Evolutionary conservation across 2,888 invertebrate genomes (phyloP).

Genomic region (Melanostoma mellinum): DNA sequence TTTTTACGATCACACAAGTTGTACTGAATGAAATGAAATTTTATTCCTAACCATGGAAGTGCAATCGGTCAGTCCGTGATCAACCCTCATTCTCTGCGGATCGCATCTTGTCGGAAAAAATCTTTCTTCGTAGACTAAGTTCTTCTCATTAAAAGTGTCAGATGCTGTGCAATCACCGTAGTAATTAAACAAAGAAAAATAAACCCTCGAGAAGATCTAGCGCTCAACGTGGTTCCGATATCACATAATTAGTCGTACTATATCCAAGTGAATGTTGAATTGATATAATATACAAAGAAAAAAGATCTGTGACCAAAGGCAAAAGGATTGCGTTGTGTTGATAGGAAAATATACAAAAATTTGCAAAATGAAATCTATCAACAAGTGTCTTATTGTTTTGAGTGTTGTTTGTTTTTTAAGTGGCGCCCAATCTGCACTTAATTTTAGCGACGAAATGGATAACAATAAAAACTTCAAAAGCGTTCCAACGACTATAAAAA

Average conservation of each 20-base stretch:
- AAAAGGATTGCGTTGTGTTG: too few species aligned
- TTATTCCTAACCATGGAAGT: constrained; percentile 20
- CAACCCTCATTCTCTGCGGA: constrained; percentile 51
- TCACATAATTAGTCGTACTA: too few species aligned
- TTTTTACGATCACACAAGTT: neutral
- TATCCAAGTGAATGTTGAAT: too few species aligned
- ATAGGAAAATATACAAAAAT: neutral
- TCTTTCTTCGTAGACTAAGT: neutral
- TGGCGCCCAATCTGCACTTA: constrained; percentile 71
- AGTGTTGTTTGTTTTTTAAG: constrained; percentile 19
- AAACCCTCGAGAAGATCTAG: too few species aligned
- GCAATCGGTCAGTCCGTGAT: constrained; percentile 44
- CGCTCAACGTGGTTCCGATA: too few species aligned
- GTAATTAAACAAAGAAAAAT: too few species aligned
- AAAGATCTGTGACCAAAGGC: too few species aligned
- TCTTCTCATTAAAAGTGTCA: too few species aligned
- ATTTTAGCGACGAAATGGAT: constrained; percentile 77
- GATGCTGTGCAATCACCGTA: too few species aligned
- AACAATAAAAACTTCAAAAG: constrained; percentile 85
- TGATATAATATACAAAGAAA: too few species aligned
- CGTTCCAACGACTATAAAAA: constrained; percentile 89
- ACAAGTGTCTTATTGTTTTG: constrained; percentile 4
- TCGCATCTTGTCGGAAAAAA: constrained; percentile 15
- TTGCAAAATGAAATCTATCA: constrained; percentile 33
- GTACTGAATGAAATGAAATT: constrained; percentile 30